Conservation (phyloP, 2,113 vertebrate genomes). For the Zosterops pallidus region DNA sequence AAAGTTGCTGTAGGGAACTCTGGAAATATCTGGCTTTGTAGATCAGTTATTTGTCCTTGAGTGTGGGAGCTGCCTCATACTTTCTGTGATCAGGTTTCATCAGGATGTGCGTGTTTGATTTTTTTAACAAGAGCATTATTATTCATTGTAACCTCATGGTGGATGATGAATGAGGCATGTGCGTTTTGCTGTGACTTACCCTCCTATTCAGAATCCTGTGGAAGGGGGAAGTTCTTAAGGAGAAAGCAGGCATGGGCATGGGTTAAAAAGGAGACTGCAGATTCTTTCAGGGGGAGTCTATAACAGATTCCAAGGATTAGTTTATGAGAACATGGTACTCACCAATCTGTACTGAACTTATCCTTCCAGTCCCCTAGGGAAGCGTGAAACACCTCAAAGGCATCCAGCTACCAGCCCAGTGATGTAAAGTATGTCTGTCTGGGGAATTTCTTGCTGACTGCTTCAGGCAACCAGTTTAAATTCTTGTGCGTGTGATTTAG, state of each 20-base stretch:
- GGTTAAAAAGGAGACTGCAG: neutral
- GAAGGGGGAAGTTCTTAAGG: neutral
- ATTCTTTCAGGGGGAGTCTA: neutral
- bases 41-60: neutral
- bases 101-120: neutral
- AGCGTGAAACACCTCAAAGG: constrained; percentile 7
- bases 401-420: constrained; percentile 7
- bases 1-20: neutral
- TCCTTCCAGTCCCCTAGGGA: neutral
- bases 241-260: neutral
- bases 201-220: neutral
- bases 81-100: neutral
- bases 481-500: constrained; percentile 1
- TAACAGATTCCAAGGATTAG: neutral
- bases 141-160: constrained; percentile 1
- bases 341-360: neutral
- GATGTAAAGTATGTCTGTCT: constrained; percentile 24
- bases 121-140: constrained; percentile 23
- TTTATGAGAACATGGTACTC: neutral
- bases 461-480: constrained; percentile 27
- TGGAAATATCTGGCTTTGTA: neutral
- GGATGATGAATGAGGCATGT: neutral
- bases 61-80: neutral
- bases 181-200: neutral
- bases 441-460: constrained; percentile 11